Conservation (phyloP, 2,797 vertebrate genomes). For the Percopsis omiscomaycus region DNA sequence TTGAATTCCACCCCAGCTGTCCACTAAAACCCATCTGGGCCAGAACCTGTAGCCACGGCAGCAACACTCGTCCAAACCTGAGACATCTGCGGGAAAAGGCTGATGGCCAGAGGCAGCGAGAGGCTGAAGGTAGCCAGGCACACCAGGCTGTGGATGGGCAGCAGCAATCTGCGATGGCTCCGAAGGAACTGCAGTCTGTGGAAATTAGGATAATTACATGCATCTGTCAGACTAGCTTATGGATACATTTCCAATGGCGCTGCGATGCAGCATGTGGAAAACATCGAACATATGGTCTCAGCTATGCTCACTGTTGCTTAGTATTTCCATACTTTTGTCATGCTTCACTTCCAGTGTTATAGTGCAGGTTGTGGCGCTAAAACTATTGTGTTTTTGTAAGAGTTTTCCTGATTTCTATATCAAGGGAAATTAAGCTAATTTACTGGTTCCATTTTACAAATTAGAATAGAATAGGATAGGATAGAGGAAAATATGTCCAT, state of each 20-base stretch:
- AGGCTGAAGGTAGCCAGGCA: conserved; percentile 95
- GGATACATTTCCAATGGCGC: conserved; percentile 31
- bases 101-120: conserved; percentile 96
- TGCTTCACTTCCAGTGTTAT: no score
- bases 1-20: conserved; percentile 54
- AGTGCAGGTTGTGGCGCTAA: no score
- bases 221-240: conserved; percentile 23
- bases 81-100: conserved; percentile 98
- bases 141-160: conserved; percentile 93
- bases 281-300: neutral
- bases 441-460: no score
- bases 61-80: conserved; percentile 79
- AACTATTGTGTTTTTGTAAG: neutral
- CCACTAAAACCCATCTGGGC: conserved; percentile 49
- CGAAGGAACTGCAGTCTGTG: conserved; percentile 86
- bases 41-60: conserved; percentile 8
- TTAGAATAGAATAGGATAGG: neutral
- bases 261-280: conserved; percentile 19
- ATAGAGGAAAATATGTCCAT: neutral
- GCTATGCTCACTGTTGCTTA: no score
- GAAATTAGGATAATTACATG: conserved; percentile 32
- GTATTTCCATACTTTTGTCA: no score
- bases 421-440: neutral
- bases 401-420: neutral
- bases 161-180: conserved; percentile 84